Evolutionary conservation across 2,113 vertebrate species (phyloP).

Genomic region (Phylloscopus trochiloides): DNA sequence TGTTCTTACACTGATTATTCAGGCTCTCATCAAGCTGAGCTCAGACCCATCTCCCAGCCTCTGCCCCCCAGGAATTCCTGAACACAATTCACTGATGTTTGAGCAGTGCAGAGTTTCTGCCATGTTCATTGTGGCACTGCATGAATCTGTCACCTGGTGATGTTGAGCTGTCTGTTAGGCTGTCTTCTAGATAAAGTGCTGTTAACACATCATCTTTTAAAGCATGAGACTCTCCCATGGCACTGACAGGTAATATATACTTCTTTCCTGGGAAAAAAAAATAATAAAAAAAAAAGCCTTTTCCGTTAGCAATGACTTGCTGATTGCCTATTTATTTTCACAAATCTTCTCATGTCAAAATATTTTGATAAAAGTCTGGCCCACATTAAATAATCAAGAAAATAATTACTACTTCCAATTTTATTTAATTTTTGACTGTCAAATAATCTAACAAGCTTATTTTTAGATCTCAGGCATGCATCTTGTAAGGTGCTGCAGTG

Average conservation of each 20-base stretch:
- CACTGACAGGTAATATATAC: constrained; percentile 58
- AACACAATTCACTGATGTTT: not conserved
- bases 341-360: constrained; percentile 60
- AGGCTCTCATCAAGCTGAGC: not conserved
- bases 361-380: constrained; percentile 68
- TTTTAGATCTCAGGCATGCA: constrained; percentile 31
- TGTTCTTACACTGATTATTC: not conserved
- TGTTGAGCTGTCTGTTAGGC: constrained; percentile 11
- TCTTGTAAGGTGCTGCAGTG: constrained; percentile 3
- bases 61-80: not conserved
- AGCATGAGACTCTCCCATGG: not conserved
- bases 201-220: constrained; percentile 38
- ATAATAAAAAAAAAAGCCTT: not conserved
- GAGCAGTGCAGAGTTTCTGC: not conserved
- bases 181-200: constrained; percentile 23
- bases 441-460: constrained; percentile 64
- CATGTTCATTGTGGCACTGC: not conserved
- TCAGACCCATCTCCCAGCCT: not conserved
- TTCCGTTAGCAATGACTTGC: constrained; percentile 52
- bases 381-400: constrained; percentile 58
- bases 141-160: not conserved
- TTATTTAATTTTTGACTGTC: constrained; percentile 57
- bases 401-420: constrained; percentile 66
- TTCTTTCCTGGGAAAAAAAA: not conserved
- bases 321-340: constrained; percentile 69